Evolutionary conservation across 1,140 invertebrate genomes (phyloP), one percentile per base, ranked within the genome.

Genomic region (Dendrolimus punctatus): DNA sequence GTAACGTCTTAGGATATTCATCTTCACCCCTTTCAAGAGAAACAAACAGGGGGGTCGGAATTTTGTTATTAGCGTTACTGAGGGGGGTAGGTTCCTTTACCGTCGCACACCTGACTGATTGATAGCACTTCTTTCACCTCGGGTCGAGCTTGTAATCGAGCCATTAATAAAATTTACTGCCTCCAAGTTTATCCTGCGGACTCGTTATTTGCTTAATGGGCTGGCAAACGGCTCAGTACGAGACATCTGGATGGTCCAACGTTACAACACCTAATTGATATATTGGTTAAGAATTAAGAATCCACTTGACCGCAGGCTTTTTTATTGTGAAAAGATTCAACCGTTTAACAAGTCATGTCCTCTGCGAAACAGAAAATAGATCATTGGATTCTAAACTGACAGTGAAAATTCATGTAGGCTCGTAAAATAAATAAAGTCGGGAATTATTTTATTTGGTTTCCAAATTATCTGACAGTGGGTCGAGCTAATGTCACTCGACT

Each of bases 141-240:
- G 83, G 83, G 81, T 80, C 80, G 83, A 79, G 82, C 76, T 80
- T 82, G 80, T 85, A 85, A 85, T 85, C 82, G 82, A 81, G 80
- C 78, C 82, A 85, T 85, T 85, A 83, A 85, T 85, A 85, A 85
- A 85, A 66, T 84, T 85, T 82, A 83, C 80, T 82, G 74, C 82
- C 80, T 77, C 70, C 69, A 78, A 83, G 73, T 82, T 80, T 80
- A 82, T 80, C 82, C 73, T 82, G 66, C 62, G 76, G 73, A 76
- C 73, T 80, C 77, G 74, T 80, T 82, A 81, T 76, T 79, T 83
- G 72, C 64, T 77, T 85, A 83, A 83, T 83, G 73, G 76, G 64
- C 74, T 76, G 71, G 78, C 71, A 80, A 83, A 75, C 73, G 71
- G 71, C 64, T 62, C 57, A 55, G 55, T 60, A 62, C 59, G 58